phyloP scores from a whole-genome alignment of 2,888 invertebrate species.

The Sinelater perroti region DNA sequence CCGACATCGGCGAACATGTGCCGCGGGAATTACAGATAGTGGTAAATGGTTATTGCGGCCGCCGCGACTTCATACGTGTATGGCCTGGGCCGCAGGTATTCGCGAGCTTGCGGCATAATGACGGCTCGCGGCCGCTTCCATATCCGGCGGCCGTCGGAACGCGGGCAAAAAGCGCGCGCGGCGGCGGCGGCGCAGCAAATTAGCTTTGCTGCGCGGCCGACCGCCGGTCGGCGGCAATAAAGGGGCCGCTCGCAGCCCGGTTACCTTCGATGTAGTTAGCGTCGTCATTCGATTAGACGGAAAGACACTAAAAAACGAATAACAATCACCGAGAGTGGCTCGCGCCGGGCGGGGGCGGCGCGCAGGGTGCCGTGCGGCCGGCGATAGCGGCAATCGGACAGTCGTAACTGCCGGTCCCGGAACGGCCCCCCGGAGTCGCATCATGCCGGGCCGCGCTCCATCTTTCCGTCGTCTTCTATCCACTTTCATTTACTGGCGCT shows the following conservation, averaged over 20 bases:
- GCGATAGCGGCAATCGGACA: constrained; percentile 69
- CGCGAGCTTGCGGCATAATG: constrained; percentile 51
- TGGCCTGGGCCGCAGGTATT: constrained; percentile 59
- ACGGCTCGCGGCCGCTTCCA: constrained; percentile 45
- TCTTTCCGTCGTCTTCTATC: constrained; percentile 50
- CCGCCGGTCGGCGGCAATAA: too few relatives aligned
- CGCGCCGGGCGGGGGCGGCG: constrained; percentile 48
- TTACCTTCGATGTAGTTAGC: constrained; percentile 52
- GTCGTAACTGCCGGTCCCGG: constrained; percentile 70
- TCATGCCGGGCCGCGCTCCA: constrained; percentile 48
- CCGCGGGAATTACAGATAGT: constrained; percentile 59
- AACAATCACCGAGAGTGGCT: constrained; percentile 55
- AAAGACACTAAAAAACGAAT: constrained; percentile 57
- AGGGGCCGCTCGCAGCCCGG: constrained; percentile 44
- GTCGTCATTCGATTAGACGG: constrained; percentile 57
- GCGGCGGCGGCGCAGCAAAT: constrained; percentile 56
- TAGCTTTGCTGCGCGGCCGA: constrained; percentile 51
- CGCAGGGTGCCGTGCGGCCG: constrained; percentile 47
- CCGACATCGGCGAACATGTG: constrained; percentile 56
- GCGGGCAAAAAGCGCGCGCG: constrained; percentile 58
- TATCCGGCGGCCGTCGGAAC: constrained; percentile 48
- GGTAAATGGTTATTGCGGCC: constrained; percentile 59
- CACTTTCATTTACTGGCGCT: constrained; percentile 55
- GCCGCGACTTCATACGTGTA: constrained; percentile 53
- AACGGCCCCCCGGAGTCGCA: constrained; percentile 68